These are phyloP conservation scores for Drusus annulatus DNA, from an alignment of 1,140 invertebrate genomes.

Conservation along the genomic window DNA sequence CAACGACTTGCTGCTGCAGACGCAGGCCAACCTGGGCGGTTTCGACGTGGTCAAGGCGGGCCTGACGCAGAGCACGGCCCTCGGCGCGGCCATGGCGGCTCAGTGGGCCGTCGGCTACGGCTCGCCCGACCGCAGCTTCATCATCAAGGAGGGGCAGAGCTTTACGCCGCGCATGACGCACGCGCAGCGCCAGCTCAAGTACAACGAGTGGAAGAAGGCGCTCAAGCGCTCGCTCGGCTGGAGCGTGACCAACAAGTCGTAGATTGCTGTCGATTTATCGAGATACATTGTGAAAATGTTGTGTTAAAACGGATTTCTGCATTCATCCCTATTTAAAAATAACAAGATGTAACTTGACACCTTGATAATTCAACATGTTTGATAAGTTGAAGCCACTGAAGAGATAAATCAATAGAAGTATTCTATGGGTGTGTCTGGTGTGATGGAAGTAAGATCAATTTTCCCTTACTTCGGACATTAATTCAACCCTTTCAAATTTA, in stretches of 20 bases:
- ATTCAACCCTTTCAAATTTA: too few relatives aligned
- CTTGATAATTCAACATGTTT: too few relatives aligned
- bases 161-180: conserved; percentile 80
- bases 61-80: conserved; percentile 88
- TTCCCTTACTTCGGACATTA: too few relatives aligned
- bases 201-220: conserved; percentile 89
- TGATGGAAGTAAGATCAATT: too few relatives aligned
- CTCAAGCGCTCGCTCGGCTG: conserved; percentile 85
- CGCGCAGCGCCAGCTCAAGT: conserved; percentile 81
- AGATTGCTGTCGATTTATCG: neutral
- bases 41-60: conserved; percentile 79
- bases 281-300: too few relatives aligned
- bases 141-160: conserved; percentile 73
- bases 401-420: too few relatives aligned
- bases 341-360: too few relatives aligned
- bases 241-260: conserved; percentile 61
- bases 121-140: conserved; percentile 61
- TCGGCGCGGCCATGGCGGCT: conserved; percentile 88
- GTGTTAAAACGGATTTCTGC: too few relatives aligned
- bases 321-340: too few relatives aligned
- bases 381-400: too few relatives aligned
- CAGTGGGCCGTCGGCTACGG: conserved; percentile 76
- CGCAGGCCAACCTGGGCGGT: conserved; percentile 73
- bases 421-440: too few relatives aligned
- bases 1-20: conserved; percentile 90